Percentiles rank a stretch among this genome's conserved stretches.
phyloP scores from a whole-genome alignment of 1,140 invertebrate genomes.

The Chelonus insularis region DNA sequence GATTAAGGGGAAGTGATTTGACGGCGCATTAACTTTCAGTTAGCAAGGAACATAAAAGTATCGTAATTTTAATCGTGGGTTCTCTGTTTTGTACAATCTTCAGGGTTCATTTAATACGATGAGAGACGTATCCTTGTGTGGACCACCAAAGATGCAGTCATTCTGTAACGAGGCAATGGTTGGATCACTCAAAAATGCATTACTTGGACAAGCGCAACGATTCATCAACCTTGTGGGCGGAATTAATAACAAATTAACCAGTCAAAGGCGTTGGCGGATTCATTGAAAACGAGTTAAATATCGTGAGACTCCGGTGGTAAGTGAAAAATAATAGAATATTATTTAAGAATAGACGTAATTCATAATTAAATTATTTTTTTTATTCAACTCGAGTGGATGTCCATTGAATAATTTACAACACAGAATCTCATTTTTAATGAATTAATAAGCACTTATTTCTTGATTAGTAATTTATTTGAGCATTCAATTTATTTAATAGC shows the following conservation, averaged over 20 bases:
- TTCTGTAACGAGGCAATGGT: constrained; percentile 16
- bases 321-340: no score
- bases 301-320: no score
- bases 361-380: not conserved
- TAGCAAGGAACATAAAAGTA: constrained; percentile 48
- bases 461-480: no score
- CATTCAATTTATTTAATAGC: no score
- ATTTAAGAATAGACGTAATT: not conserved
- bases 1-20: constrained; percentile 32
- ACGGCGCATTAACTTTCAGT: constrained; percentile 50
- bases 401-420: no score
- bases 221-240: constrained; percentile 29
- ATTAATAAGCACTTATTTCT: no score
- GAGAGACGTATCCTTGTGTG: constrained; percentile 10
- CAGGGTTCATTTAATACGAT: constrained; percentile 13
- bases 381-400: no score
- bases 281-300: constrained; percentile 16
- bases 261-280: constrained; percentile 19
- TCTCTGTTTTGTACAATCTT: constrained; percentile 34
- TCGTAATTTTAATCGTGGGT: constrained; percentile 52
- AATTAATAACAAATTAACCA: constrained; percentile 51
- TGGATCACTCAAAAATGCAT: constrained; percentile 43
- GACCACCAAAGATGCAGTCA: constrained; percentile 44
- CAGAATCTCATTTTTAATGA: no score
- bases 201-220: constrained; percentile 32